phyloP scores from a whole-genome alignment of 2,797 vertebrate genomes.

The Mallotus villosus region DNA sequence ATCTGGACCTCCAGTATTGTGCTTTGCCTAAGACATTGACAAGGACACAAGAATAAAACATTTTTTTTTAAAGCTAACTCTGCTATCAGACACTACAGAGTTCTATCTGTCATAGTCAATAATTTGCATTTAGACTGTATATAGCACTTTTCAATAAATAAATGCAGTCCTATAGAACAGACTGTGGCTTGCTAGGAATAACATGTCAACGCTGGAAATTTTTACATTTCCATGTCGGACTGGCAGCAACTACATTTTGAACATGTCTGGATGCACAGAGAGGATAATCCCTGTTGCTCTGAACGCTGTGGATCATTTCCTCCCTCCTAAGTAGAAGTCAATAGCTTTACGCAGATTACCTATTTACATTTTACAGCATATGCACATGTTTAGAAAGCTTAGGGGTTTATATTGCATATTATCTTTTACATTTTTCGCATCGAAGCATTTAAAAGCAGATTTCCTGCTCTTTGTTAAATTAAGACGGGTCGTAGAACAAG shows the following conservation, averaged over 20 bases:
- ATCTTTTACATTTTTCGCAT: slow-evolving; percentile 37
- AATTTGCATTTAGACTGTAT: background rate
- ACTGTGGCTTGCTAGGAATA: slow-evolving; percentile 15
- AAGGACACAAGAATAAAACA: too few relatives aligned
- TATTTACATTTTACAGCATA: slow-evolving; percentile 51
- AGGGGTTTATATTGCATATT: slow-evolving; percentile 37
- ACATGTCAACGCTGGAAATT: slow-evolving; percentile 33
- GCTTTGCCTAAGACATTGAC: background rate
- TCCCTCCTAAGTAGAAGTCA: slow-evolving; percentile 55
- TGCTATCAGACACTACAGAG: background rate
- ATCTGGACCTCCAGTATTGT: background rate
- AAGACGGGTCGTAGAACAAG: slow-evolving; percentile 2
- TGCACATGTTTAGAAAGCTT: slow-evolving; percentile 49
- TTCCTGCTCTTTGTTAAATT: slow-evolving; percentile 11
- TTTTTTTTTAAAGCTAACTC: too few relatives aligned
- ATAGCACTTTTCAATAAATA: background rate
- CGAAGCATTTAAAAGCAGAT: slow-evolving; percentile 17
- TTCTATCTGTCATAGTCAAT: too few relatives aligned
- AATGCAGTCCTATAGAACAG: background rate
- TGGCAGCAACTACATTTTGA: slow-evolving; percentile 40
- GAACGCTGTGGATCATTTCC: slow-evolving; percentile 53
- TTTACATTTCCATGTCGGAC: slow-evolving; percentile 36
- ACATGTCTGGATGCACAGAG: slow-evolving; percentile 35
- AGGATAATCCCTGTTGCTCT: slow-evolving; percentile 59
- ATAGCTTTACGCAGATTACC: slow-evolving; percentile 51